Evolutionary conservation across 2,113 vertebrate species (phyloP), one percentile per base, ranked within the genome.

Genomic region (Esox niger): DNA sequence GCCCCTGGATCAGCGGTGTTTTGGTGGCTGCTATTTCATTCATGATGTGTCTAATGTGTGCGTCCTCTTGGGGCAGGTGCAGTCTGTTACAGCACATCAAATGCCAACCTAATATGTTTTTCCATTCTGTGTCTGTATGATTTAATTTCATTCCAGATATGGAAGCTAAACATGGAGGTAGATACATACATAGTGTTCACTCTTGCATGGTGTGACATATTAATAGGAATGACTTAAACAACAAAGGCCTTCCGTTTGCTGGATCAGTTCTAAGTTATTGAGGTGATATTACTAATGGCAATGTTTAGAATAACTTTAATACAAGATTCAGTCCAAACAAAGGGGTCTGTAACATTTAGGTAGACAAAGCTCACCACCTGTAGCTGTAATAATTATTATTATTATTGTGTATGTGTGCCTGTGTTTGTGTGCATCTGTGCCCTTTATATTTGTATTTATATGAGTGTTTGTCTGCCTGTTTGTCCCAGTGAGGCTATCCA

Each of bases 401-500:
- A 10, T n/a, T n/a, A n/a, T n/a, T n/a, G 10, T 27, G 2, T 17
- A 10, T 57, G 21, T 56, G 1, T 57, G 8, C n/a, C n/a, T 27
- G 3, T 27, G 1, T 15, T 2, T 1, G 21, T 15, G 10, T 57
- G 21, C 1, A 1, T n/a, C n/a, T n/a, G n/a, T n/a, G n/a, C n/a
- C n/a, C n/a, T n/a, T n/a, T n/a, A n/a, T n/a, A n/a, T n/a, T n/a
- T n/a, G n/a, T n/a, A n/a, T 57, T 8, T 21, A 26, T 33, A 15
- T 38, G 11, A 1, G 38, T 43, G 38, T 43, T 2, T 43, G 11
- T 43, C 38, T 43, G 38, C 17, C 20, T 52, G 4, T 52, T 5
- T 23, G 5, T n/a, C 47, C 6, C 47, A 98, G 96, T 64, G 89
- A 82, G 74, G 92, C 93, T n/a, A 89, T 96, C 70, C 84, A 66